Percentiles rank a stretch among this genome's conserved stretches.
Evolutionary conservation across 2,113 vertebrate species (phyloP).

Genomic region (Apodemus sylvaticus): DNA sequence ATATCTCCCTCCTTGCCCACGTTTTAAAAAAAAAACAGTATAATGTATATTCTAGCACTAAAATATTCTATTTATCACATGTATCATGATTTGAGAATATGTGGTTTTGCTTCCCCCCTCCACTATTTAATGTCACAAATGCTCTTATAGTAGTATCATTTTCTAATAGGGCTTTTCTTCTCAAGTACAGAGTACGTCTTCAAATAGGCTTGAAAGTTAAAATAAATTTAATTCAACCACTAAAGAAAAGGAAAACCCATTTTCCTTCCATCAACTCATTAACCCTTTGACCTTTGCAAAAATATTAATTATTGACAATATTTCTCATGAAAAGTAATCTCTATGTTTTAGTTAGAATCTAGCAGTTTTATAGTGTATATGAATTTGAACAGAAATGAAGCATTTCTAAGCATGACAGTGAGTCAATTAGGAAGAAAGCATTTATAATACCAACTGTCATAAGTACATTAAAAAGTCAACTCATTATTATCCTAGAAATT

Average conservation of each 20-base stretch:
- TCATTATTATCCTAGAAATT: conserved; percentile 31
- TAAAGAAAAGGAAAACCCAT: conserved; percentile 14
- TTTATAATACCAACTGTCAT: not conserved
- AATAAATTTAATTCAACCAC: conserved; percentile 45
- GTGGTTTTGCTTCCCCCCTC: not conserved
- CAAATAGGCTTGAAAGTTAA: conserved; percentile 32
- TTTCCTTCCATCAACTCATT: not conserved
- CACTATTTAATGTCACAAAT: not conserved
- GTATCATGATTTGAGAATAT: not conserved
- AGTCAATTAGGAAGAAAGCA: conserved; percentile 39
- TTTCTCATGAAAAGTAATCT: conserved; percentile 49
- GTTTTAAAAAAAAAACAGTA: not conserved
- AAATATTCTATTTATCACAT: not conserved
- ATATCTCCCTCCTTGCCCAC: not conserved
- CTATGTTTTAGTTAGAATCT: conserved; percentile 33
- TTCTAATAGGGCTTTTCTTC: conserved; percentile 20
- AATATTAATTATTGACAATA: conserved; percentile 31
- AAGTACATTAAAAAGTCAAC: conserved; percentile 33
- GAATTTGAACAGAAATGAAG: conserved; percentile 63
- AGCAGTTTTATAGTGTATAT: conserved; percentile 20
- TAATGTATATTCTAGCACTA: not conserved
- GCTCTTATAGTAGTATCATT: conserved; percentile 24
- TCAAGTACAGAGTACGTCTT: not conserved
- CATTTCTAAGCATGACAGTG: not conserved
- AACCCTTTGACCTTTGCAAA: conserved; percentile 32